phyloP scores from a whole-genome alignment of 2,797 vertebrate genomes.

The Echiichthys vipera region DNA sequence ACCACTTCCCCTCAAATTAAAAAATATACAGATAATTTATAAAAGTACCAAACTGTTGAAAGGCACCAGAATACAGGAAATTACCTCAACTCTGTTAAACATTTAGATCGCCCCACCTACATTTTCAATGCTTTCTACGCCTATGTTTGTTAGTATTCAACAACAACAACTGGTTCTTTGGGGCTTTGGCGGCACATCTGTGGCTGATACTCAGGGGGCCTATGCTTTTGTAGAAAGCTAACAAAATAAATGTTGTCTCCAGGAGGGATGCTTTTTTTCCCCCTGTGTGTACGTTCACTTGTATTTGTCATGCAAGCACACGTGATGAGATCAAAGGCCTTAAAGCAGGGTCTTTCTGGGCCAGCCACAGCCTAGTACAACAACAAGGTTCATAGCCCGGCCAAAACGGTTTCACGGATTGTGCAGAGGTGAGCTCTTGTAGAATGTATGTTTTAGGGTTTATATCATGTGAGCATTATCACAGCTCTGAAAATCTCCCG shows the following conservation, averaged over 20 bases:
- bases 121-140: too few species aligned
- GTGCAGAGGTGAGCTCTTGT: conserved; percentile 52
- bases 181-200: background rate
- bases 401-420: conserved; percentile 21
- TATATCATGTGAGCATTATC: background rate
- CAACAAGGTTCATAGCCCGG: conserved; percentile 22
- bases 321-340: conserved; percentile 74
- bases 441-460: background rate
- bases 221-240: background rate
- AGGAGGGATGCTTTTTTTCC: conserved; percentile 19
- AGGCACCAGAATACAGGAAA: too few species aligned
- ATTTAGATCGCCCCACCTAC: too few species aligned
- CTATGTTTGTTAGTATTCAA: conserved; percentile 3
- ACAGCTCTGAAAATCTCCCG: conserved; percentile 27
- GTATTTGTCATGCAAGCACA: conserved; percentile 43
- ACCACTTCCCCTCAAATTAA: too few species aligned
- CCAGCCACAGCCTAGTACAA: conserved; percentile 22
- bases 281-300: conserved; percentile 28
- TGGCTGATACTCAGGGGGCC: background rate
- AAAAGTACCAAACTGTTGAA: too few species aligned
- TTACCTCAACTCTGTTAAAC: too few species aligned
- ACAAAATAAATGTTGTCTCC: background rate
- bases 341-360: conserved; percentile 34
- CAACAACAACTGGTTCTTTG: background rate
- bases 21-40: too few species aligned